Conservation (phyloP, 2,888 invertebrate species). For the Synanthedon andrenaeformis region DNA sequence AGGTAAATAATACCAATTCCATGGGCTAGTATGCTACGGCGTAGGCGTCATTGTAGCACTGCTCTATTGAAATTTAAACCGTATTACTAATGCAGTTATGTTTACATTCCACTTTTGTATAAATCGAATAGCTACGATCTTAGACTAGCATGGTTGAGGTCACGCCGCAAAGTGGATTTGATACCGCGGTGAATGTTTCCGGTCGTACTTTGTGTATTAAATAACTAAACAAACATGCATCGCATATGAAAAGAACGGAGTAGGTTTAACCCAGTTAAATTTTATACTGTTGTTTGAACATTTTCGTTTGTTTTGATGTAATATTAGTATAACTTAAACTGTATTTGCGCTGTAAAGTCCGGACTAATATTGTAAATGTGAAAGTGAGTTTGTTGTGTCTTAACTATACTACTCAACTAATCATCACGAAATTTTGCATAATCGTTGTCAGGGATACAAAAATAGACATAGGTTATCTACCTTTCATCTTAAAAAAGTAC, state of each 20-base stretch:
- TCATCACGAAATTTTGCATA: too few species aligned
- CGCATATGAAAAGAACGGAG: conserved; percentile 9
- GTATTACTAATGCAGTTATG: neutral
- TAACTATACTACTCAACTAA: too few species aligned
- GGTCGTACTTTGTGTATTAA: conserved; percentile 7
- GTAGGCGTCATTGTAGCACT: conserved; percentile 3
- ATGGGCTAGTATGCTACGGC: conserved; percentile 12
- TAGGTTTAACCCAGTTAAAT: conserved; percentile 6
- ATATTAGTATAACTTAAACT: conserved; percentile 3
- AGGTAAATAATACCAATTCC: too few species aligned
- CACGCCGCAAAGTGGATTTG: conserved; percentile 41
- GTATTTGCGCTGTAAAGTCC: neutral
- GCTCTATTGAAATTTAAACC: conserved; percentile 6
- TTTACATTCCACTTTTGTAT: neutral
- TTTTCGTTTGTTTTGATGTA: neutral
- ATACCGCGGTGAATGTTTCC: conserved; percentile 43
- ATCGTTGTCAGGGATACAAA: too few species aligned
- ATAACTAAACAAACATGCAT: conserved; percentile 2
- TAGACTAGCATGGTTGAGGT: conserved; percentile 18
- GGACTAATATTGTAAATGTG: too few species aligned
- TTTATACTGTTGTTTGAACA: conserved; percentile 1
- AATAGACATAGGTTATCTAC: too few species aligned
- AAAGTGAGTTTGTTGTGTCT: too few species aligned
- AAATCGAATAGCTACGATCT: conserved; percentile 6
- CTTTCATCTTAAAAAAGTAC: too few species aligned